Conservation (phyloP, 1,140 invertebrate species). For the Panagrolaimus sp. region DNA sequence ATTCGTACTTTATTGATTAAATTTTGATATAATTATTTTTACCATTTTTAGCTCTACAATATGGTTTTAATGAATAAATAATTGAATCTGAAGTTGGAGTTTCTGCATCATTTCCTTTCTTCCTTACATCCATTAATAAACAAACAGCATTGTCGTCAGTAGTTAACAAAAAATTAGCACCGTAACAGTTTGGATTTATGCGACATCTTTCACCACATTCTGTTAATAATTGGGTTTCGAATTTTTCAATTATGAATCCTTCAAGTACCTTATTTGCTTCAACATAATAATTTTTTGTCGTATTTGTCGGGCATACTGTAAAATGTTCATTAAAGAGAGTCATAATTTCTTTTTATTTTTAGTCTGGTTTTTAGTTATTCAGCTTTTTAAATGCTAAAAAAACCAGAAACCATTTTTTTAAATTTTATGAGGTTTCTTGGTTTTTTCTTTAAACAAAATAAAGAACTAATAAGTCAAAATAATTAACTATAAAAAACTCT, state of each 20-base stretch:
- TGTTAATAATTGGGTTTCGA: conserved; percentile 1
- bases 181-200: background rate
- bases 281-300: background rate
- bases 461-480: background rate
- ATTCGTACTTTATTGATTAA: background rate
- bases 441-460: background rate
- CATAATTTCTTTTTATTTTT: too few species aligned
- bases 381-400: background rate
- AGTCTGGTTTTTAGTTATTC: too few species aligned
- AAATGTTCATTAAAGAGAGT: background rate
- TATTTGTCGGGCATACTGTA: conserved; percentile 12
- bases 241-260: conserved; percentile 14
- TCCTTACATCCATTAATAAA: background rate
- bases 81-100: conserved; percentile 9
- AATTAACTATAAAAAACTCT: background rate
- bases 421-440: too few species aligned
- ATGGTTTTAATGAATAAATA: background rate
- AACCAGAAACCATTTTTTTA: background rate
- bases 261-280: conserved; percentile 2
- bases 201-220: conserved; percentile 5
- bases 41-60: conserved; percentile 1
- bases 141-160: background rate
- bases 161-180: conserved; percentile 1
- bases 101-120: conserved; percentile 4
- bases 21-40: background rate